Evolutionary conservation across 2,797 vertebrate species (phyloP), one percentile per base, ranked within the genome.

Genomic region (Knipowitschia caucasica): DNA sequence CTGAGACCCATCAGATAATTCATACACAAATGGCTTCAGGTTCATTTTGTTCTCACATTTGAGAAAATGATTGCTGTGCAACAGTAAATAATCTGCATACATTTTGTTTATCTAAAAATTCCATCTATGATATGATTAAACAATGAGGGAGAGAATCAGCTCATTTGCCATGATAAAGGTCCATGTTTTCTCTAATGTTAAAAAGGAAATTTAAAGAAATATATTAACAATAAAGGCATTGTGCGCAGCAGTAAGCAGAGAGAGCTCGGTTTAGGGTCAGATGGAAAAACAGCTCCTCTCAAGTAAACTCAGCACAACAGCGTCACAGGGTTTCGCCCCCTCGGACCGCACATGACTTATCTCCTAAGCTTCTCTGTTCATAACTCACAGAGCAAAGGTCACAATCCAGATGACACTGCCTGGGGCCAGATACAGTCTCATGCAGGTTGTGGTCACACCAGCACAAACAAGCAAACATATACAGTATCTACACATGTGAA

Each of bases 171-270:
- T 62, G 67, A 43, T 43, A 29, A 12, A 62, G 70, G 62, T 47
- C 39, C 42, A 43, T 50, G 18, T 43, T 68, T 21, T 27, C 62
- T 42, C 8, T 38, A 65, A 20, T 20, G 53, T 61, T 73, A 68
- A 65, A n/a, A 31, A 43, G 34, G 38, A 38, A 35, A 52, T 5
- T 0, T 53, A 36, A 38, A 36, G 52, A 77, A 69, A 60, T 52
- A 66, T 26, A 62, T 62, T 59, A 52, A 70, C 59, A 69, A 67
- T 59, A 68, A 72, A 57, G 36, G 53, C 50, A 56, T 29, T 58
- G 40, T 65, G 47, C 33, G 15, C 14, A 54, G 54, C 68, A 51
- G 20, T 60, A 71, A 78, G 67, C 21, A 45, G 25, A 52, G 31
- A 1, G 0, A 20, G 57, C 64, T 71, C 59, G 63, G 31, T 17